phyloP scores from a whole-genome alignment of 1,140 invertebrate species.

The Drosophila repleta region DNA sequence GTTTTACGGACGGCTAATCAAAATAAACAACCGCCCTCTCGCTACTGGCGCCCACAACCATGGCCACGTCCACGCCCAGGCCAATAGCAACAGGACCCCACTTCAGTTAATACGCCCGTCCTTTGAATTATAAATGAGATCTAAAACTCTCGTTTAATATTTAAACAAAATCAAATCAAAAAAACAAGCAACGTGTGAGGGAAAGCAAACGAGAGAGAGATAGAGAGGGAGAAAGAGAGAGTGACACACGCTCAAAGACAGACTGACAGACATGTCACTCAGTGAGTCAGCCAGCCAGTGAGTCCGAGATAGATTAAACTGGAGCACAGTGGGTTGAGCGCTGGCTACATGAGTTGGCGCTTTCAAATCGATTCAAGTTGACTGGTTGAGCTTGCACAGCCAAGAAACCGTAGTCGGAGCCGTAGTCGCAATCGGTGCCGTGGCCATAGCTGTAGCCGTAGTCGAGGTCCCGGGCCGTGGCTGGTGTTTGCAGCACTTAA shows the following conservation, averaged over 20 bases:
- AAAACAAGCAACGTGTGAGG: conserved; percentile 33
- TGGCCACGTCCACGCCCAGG: not conserved
- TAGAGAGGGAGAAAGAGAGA: not conserved
- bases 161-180: conserved; percentile 82
- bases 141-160: conserved; percentile 81
- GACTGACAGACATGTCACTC: conserved; percentile 51
- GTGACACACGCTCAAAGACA: conserved; percentile 24
- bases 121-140: conserved; percentile 76
- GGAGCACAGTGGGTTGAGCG: conserved; percentile 16
- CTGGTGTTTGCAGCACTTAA: conserved; percentile 65
- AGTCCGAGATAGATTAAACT: conserved; percentile 57
- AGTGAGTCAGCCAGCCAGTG: conserved; percentile 44
- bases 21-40: conserved; percentile 57
- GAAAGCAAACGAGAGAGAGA: not conserved
- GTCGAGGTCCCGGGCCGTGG: not conserved
- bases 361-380: conserved; percentile 71
- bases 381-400: conserved; percentile 31
- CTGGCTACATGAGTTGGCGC: conserved; percentile 52
- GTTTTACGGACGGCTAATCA: conserved; percentile 78
- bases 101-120: not conserved
- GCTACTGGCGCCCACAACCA: too few relatives aligned
- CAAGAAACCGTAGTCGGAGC: not conserved
- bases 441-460: not conserved
- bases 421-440: not conserved
- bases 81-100: not conserved